Evolutionary conservation across 2,888 invertebrate genomes (phyloP).

Genomic region (Drosophila cracens): DNA sequence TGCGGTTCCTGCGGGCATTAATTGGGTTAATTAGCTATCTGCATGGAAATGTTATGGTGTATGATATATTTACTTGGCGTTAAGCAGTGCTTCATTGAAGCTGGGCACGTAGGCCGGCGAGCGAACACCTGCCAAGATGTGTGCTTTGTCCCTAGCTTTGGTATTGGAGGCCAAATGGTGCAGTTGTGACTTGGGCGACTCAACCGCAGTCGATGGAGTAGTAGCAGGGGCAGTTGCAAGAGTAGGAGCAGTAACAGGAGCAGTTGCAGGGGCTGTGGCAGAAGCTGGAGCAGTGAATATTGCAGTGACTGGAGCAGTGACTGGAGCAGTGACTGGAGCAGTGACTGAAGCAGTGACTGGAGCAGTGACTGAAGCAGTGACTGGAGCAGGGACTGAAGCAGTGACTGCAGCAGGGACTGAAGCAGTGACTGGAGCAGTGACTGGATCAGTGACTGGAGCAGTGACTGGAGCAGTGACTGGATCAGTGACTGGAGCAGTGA

Average conservation of each 20-base stretch:
- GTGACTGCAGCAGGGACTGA: rapidly evolving
- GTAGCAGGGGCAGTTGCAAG: not conserved
- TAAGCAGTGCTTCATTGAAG: conserved; percentile 59
- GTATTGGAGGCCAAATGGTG: conserved; percentile 50
- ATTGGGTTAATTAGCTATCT: not conserved
- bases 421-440: not conserved
- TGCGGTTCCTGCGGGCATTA: conserved; percentile 69
- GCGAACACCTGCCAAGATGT: not conserved
- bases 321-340: not conserved
- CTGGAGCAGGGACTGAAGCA: not conserved
- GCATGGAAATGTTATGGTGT: not conserved
- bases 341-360: not conserved
- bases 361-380: not conserved
- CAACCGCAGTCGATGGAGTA: not conserved
- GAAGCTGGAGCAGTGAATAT: not conserved
- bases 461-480: rapidly evolving
- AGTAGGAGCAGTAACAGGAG: not conserved
- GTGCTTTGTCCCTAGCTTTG: not conserved
- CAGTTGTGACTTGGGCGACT: conserved; percentile 13
- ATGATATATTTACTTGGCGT: conserved; percentile 52
- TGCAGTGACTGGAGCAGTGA: not conserved
- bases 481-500: not conserved
- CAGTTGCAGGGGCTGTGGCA: not conserved
- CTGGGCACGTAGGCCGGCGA: conserved; percentile 6
- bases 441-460: rapidly evolving